A percentile compares a stretch with the other conserved stretches of the same genome.
These are phyloP conservation scores for Yponomeuta sedellus DNA, from an alignment of 2,888 invertebrate species.

Conservation along the genomic window DNA sequence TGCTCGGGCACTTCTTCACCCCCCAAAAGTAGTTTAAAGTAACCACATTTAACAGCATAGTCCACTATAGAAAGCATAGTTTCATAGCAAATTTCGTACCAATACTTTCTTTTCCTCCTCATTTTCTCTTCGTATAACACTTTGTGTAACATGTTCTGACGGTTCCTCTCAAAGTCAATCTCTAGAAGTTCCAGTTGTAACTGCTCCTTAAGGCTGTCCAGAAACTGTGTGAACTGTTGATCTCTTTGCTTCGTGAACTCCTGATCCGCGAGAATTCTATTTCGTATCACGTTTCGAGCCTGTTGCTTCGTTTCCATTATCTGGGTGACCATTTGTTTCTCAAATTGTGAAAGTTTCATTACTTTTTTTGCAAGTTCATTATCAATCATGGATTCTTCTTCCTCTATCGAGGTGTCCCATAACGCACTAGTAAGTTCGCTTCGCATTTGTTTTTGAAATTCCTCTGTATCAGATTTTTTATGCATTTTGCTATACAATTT, in stretches of 20 bases:
- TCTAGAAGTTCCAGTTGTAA: constrained; percentile 63
- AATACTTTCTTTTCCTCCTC: constrained; percentile 62
- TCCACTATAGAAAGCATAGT: constrained; percentile 74
- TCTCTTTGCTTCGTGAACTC: constrained; percentile 68
- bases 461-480: constrained; percentile 55
- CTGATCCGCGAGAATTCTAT: constrained; percentile 68
- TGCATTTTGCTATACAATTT: constrained; percentile 62
- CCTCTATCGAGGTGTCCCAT: constrained; percentile 70
- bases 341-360: constrained; percentile 78
- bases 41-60: constrained; percentile 68
- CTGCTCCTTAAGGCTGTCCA: constrained; percentile 60
- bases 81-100: constrained; percentile 68
- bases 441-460: constrained; percentile 67
- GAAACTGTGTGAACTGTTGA: constrained; percentile 60
- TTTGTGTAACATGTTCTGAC: constrained; percentile 69
- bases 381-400: constrained; percentile 72
- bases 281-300: constrained; percentile 71
- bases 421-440: constrained; percentile 64
- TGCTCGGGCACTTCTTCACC: constrained; percentile 56
- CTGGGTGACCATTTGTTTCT: constrained; percentile 80
- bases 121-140: constrained; percentile 73
- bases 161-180: constrained; percentile 69
- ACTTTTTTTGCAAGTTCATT: constrained; percentile 72
- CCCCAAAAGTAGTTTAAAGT: constrained; percentile 59
- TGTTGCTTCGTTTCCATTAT: constrained; percentile 78